Evolutionary conservation across 2,797 vertebrate species (phyloP).

Genomic region (Hippocampus kuda): DNA sequence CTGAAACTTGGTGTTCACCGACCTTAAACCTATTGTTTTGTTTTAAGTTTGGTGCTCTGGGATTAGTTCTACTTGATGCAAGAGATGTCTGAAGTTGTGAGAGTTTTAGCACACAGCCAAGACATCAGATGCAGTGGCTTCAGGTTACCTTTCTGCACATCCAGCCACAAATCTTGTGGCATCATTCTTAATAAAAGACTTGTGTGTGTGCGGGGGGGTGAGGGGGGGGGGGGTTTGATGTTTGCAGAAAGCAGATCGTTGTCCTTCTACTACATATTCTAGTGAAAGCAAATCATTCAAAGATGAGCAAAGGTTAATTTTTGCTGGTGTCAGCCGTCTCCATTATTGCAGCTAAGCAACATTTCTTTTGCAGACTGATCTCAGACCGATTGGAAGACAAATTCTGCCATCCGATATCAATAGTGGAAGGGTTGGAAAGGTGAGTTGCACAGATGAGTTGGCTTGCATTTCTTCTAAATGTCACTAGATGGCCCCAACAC

Average conservation of each 20-base stretch:
- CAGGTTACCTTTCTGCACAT: too few relatives aligned
- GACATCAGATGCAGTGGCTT: too few relatives aligned
- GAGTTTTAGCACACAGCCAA: too few relatives aligned
- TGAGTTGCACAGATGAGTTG: slow-evolving; percentile 47
- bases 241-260: not conserved
- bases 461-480: slow-evolving; percentile 20
- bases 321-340: not conserved
- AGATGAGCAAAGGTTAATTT: not conserved
- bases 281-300: not conserved
- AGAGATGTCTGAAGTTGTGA: too few relatives aligned
- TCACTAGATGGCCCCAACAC: slow-evolving; percentile 60
- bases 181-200: too few relatives aligned
- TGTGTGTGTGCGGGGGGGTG: too few relatives aligned
- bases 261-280: not conserved
- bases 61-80: too few relatives aligned
- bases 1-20: too few relatives aligned
- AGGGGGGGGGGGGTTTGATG: not conserved
- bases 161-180: too few relatives aligned
- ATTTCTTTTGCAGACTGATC: slow-evolving; percentile 80
- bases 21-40: too few relatives aligned
- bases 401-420: slow-evolving; percentile 87
- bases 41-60: too few relatives aligned
- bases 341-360: slow-evolving; percentile 6
- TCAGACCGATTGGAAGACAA: slow-evolving; percentile 87
- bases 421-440: slow-evolving; percentile 90